Base-by-base conservation (phyloP, 2,888 invertebrate species). In the Trissoscelio sp. region DNA sequence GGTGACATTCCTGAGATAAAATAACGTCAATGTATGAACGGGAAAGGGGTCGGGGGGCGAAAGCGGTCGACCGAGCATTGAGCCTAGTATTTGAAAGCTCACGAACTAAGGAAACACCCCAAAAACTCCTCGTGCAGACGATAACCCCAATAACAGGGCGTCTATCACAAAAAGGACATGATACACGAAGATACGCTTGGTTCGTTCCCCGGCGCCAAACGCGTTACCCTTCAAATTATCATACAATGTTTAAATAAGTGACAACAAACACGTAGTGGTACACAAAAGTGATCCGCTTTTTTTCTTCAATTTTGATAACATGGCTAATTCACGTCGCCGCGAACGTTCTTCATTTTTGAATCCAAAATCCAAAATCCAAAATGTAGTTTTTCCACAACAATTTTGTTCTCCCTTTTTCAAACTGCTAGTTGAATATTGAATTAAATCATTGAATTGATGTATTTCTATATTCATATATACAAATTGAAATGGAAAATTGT, bases 41-140 rank as follows among this genome's bases (percentile, higher is more conserved):
- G 84, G 72, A 70, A 82, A 78, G 75, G 78, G 83, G 84, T 79
- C 79, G 79, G 78, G 69, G 79, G 80, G 66, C 62, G 82, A 74
- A 79, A 69, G 82, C 79, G 79, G 79, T 75, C 73, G 70, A 18
- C 72, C 74, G 82, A 84, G 81, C 79, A 83, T 83, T 84, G 78
- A 84, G 83, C 83, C 57, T 77, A 67, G 80, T 64, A 70, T 70
- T 79, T 70, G 84, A 81, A 81, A 79, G 81, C 79, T 80, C 78
- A 78, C 70, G 73, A 57, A 58, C 66, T 70, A 44, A 51, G 75
- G 77, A 79, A 79, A 62, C 60, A 72, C 58, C 79, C 82, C 37
- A n/a, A 55, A 6, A 66, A 24, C 55, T 44, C 73, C 79, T 58
- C 75, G 79, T 64, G 79, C 62, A 55, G 51, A 55, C 58, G 66